Evolutionary conservation across 2,888 invertebrate species (phyloP).

Genomic region (Achlya flavicornis): DNA sequence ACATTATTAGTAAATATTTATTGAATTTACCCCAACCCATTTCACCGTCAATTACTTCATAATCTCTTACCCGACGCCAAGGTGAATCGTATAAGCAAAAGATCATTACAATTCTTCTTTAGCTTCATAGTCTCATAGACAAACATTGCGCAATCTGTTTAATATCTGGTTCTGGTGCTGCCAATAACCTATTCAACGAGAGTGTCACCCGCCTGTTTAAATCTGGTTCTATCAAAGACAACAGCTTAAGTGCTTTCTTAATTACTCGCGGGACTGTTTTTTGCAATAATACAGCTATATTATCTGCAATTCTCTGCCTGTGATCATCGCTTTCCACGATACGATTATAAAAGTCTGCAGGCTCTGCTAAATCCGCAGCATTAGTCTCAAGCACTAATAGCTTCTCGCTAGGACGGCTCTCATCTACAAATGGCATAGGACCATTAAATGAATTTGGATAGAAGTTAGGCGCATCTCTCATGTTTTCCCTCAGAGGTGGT

Average conservation of each 20-base stretch:
- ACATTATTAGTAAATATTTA: background rate
- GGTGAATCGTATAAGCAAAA: background rate
- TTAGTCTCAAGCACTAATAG: slow-evolving; percentile 43
- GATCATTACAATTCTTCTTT: background rate
- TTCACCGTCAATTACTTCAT: background rate
- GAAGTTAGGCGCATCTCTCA: slow-evolving; percentile 95
- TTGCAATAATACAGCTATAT: slow-evolving; percentile 21
- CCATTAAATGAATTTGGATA: slow-evolving; percentile 97
- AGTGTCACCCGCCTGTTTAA: slow-evolving; percentile 86
- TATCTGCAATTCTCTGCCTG: slow-evolving; percentile 31
- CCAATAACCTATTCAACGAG: slow-evolving; percentile 22
- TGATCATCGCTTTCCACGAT: slow-evolving; percentile 36
- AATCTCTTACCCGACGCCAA: no score
- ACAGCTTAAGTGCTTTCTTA: slow-evolving; percentile 89
- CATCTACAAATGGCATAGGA: slow-evolving; percentile 86
- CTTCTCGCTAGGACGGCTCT: slow-evolving; percentile 44
- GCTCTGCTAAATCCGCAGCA: slow-evolving; percentile 80
- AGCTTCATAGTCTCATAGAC: slow-evolving; percentile 19
- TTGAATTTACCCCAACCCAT: background rate
- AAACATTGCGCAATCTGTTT: slow-evolving; percentile 14
- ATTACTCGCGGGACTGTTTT: slow-evolving; percentile 45
- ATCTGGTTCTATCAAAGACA: slow-evolving; percentile 88
- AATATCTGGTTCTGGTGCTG: slow-evolving; percentile 14
- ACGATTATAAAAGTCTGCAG: slow-evolving; percentile 87
- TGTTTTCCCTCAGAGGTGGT: slow-evolving; percentile 89